These are phyloP conservation scores for Nipponacmea schrenckii DNA, from an alignment of 2,888 invertebrate genomes.

Conservation along the genomic window DNA sequence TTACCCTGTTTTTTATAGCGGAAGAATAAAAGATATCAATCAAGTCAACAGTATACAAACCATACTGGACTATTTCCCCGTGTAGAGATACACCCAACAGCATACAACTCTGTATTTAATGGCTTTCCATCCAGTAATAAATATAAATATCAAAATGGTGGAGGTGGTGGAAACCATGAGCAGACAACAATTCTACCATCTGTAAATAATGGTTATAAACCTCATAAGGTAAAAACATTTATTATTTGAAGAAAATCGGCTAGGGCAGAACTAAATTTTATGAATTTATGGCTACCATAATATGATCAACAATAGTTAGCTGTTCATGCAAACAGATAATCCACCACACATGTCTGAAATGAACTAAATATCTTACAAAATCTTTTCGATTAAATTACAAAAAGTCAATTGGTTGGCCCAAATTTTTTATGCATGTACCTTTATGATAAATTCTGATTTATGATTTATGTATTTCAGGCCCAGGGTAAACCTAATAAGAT, in stretches of 20 bases:
- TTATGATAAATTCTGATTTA: neutral
- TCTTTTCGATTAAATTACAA: too few species aligned
- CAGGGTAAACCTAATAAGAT: conserved; percentile 51
- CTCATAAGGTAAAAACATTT: conserved; percentile 48
- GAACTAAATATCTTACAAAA: too few species aligned
- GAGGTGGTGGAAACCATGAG: conserved; percentile 28
- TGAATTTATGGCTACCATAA: too few species aligned
- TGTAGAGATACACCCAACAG: conserved; percentile 50
- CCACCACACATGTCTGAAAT: too few species aligned
- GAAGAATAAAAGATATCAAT: conserved; percentile 34
- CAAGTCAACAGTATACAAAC: conserved; percentile 42
- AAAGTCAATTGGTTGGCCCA: too few species aligned
- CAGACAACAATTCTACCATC: conserved; percentile 46
- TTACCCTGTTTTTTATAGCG: conserved; percentile 35
- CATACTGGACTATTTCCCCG: conserved; percentile 53
- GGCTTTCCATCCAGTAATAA: conserved; percentile 49
- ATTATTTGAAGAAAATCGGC: neutral
- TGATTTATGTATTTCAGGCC: conserved; percentile 41
- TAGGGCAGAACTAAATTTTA: too few species aligned
- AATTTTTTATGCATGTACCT: too few species aligned
- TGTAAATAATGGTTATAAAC: conserved; percentile 53
- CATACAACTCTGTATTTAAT: conserved; percentile 55
- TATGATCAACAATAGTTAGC: too few species aligned
- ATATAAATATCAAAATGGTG: conserved; percentile 39
- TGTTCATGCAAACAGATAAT: too few species aligned